Evolutionary conservation across 2,797 vertebrate genomes (phyloP), one percentile per base, ranked within the genome.

Genomic region (Phoeniculus purpureus): DNA sequence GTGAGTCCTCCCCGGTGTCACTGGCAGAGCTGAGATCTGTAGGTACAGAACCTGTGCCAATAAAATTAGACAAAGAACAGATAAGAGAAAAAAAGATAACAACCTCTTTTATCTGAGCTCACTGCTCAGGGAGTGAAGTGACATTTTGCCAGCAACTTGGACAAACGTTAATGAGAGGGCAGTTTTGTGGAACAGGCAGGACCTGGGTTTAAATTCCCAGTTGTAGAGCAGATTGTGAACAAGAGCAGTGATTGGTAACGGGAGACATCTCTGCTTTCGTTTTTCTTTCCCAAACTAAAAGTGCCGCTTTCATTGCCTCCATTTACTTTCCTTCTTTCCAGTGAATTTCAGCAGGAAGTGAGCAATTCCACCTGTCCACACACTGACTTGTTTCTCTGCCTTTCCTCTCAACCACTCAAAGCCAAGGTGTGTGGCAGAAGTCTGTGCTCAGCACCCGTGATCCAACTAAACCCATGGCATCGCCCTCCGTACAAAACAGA

Each of bases 341-440:
- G 52, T 21, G 29, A 59, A 56, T 73, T 93, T 86, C 68, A 84
- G 10, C 37, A 72, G 62, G 25, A 75, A 62, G 7, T 34, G 60
- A 62, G n/a, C 50, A 47, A 54, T 52, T 58, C 23, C 20, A 4
- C 51, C 88, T 73, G n/a, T 73, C 64, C 10, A 45, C 26, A 3
- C 14, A 6, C 59, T 62, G 22, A 19, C 26, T 86, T 87, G 48
- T 23, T 87, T 94, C 79, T 73, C 64, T 84, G 37, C 37, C 29
- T 79, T 90, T 68, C 40, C 20, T 81, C 26, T 70, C 52, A 88
- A 9, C 19, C 29, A 23, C 19, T 45, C n/a, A 59, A 70, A 61
- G 29, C 31, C 75, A 54, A 54, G 1, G 0, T 15, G 0, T 15
- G 1, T 55, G 78, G 45, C 34, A 55, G 66, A 70, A 3, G 7